Conservation (phyloP, 2,888 invertebrate genomes). For the Scrobipalpa costella region DNA sequence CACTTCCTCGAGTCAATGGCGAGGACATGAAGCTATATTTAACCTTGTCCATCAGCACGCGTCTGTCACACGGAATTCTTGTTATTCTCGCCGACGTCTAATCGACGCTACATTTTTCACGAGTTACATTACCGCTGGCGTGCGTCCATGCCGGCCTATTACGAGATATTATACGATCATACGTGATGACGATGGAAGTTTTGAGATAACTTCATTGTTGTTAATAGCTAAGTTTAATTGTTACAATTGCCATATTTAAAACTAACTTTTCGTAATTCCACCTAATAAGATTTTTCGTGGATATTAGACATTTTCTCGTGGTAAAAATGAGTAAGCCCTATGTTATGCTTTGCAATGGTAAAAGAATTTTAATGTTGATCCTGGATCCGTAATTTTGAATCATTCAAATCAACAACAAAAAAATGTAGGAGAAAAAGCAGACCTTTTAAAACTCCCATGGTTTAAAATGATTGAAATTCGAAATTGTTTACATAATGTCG, state of each 20-base stretch:
- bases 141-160: slow-evolving; percentile 43
- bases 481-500: slow-evolving; percentile 38
- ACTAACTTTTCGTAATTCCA: too few relatives aligned
- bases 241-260: background rate
- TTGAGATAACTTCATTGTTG: background rate
- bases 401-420: too few relatives aligned
- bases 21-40: slow-evolving; percentile 72
- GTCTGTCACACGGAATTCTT: slow-evolving; percentile 46
- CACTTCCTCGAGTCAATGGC: slow-evolving; percentile 77
- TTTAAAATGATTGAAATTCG: background rate
- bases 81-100: slow-evolving; percentile 48
- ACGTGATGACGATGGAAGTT: slow-evolving; percentile 40
- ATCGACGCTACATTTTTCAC: slow-evolving; percentile 41
- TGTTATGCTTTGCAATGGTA: too few relatives aligned
- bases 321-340: too few relatives aligned
- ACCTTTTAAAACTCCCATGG: background rate
- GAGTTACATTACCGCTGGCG: slow-evolving; percentile 50
- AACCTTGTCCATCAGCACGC: slow-evolving; percentile 61
- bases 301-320: too few relatives aligned
- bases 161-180: slow-evolving; percentile 9
- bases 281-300: too few relatives aligned
- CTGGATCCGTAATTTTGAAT: too few relatives aligned
- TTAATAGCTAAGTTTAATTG: too few relatives aligned
- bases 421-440: too few relatives aligned
- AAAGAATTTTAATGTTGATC: too few relatives aligned